Evolutionary conservation across 2,113 vertebrate species (phyloP).

Genomic region (Xiphophorus hellerii): DNA sequence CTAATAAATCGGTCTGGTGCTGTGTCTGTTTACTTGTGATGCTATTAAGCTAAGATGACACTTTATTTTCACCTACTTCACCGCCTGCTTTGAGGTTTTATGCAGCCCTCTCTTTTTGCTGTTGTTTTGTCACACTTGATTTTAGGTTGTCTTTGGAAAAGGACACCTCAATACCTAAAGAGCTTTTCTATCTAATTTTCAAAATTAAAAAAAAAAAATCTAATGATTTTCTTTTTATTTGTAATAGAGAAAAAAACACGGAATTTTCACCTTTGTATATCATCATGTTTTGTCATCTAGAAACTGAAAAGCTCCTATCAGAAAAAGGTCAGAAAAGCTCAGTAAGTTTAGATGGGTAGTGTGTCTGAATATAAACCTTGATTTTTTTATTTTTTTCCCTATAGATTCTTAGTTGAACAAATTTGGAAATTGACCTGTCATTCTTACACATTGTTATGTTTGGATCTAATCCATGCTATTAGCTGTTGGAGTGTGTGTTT

Average conservation of each 20-base stretch:
- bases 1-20: conserved; percentile 52
- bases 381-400: too few species aligned
- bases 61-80: conserved; percentile 35
- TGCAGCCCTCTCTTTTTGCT: conserved; percentile 5
- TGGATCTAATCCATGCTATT: too few species aligned
- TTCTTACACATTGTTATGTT: too few species aligned
- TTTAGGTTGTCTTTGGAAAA: background rate
- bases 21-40: conserved; percentile 40
- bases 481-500: too few species aligned
- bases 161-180: background rate
- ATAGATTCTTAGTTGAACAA: too few species aligned
- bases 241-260: conserved; percentile 40
- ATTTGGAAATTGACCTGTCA: too few species aligned
- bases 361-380: too few species aligned
- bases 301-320: too few species aligned
- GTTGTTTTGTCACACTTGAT: background rate
- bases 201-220: conserved; percentile 26
- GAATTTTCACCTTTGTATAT: background rate
- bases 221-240: background rate
- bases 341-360: too few species aligned
- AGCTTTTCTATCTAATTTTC: background rate
- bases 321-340: too few species aligned
- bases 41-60: conserved; percentile 53
- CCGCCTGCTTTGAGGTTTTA: conserved; percentile 28
- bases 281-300: too few species aligned